A percentile compares a stretch with the other conserved stretches of the same genome.
phyloP scores from a whole-genome alignment of 2,113 vertebrate genomes.

The Apaloderma vittatum region DNA sequence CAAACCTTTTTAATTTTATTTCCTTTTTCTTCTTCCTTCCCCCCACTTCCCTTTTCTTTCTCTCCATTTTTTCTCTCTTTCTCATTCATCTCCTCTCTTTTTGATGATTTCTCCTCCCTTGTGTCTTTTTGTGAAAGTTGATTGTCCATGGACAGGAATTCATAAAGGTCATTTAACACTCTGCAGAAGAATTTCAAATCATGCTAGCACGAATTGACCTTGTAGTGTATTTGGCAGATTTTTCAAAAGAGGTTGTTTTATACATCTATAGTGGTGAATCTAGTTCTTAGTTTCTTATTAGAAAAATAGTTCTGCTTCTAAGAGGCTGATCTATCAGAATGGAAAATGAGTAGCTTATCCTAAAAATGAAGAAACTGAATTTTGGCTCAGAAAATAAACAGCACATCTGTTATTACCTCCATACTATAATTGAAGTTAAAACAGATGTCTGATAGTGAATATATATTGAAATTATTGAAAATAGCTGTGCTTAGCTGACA shows the following conservation, averaged over 20 bases:
- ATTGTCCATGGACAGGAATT: not conserved
- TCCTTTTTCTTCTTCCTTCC: not conserved
- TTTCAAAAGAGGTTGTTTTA: not conserved
- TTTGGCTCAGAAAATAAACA: slow-evolving; percentile 31
- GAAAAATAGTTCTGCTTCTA: not conserved
- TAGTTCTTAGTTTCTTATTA: not conserved
- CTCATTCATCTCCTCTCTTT: accelerated
- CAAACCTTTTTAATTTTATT: not conserved
- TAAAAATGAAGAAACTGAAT: not conserved
- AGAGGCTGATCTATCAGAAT: not conserved
- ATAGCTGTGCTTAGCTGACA: not conserved
- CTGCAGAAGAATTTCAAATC: not conserved
- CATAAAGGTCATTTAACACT: not conserved
- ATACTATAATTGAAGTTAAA: not conserved
- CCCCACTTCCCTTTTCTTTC: not conserved
- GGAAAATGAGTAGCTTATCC: not conserved
- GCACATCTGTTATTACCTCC: not conserved
- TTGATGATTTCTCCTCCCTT: not conserved
- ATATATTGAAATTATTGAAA: slow-evolving; percentile 44
- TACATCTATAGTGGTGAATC: not conserved
- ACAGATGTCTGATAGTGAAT: not conserved
- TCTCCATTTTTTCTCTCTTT: not conserved
- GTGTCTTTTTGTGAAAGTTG: not conserved
- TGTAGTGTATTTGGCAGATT: not conserved
- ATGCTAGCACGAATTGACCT: not conserved